Percentiles rank a stretch among this genome's conserved stretches.
These are phyloP conservation scores for Blastomussa wellsi DNA, from an alignment of 92 coral and sea anemone genomes.

Conservation along the genomic window DNA sequence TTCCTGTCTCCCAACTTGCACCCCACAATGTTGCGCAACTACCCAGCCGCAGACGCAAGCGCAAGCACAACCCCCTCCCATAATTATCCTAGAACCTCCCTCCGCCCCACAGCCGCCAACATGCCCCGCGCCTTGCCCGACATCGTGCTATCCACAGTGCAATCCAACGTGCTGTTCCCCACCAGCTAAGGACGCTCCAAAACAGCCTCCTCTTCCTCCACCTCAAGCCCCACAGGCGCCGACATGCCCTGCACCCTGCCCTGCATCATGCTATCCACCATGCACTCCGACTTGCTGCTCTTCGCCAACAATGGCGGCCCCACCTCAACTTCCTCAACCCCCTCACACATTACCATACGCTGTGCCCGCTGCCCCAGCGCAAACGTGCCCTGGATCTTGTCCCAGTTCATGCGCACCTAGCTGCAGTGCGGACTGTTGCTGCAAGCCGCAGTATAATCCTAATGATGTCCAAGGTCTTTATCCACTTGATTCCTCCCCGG, in stretches of 20 bases:
- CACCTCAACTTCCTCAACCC: constrained; percentile 9
- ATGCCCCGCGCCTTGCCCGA: constrained; percentile 34
- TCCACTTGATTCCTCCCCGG: constrained; percentile 37
- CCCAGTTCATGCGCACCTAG: constrained; percentile 78
- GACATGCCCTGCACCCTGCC: constrained; percentile 44
- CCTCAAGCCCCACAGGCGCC: not conserved
- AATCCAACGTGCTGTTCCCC: constrained; percentile 27
- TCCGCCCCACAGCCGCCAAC: constrained; percentile 14
- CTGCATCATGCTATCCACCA: constrained; percentile 40
- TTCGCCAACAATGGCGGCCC: constrained; percentile 7
- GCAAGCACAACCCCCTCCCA: constrained; percentile 27
- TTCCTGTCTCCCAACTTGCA: constrained; percentile 63
- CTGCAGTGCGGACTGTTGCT: constrained; percentile 78
- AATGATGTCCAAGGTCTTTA: constrained; percentile 35
- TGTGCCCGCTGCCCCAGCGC: constrained; percentile 30
- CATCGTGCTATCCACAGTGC: constrained; percentile 34
- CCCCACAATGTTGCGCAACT: constrained; percentile 55
- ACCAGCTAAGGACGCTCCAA: not conserved
- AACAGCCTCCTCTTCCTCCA: constrained; percentile 7
- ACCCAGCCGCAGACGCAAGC: constrained; percentile 24
- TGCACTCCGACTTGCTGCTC: constrained; percentile 38
- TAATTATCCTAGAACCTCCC: constrained; percentile 44
- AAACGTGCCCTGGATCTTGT: constrained; percentile 63
- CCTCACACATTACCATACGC: constrained; percentile 5
- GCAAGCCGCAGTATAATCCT: constrained; percentile 44